Base-by-base conservation (phyloP, 1,140 invertebrate genomes). In the Drosophila kurseongensis region DNA sequence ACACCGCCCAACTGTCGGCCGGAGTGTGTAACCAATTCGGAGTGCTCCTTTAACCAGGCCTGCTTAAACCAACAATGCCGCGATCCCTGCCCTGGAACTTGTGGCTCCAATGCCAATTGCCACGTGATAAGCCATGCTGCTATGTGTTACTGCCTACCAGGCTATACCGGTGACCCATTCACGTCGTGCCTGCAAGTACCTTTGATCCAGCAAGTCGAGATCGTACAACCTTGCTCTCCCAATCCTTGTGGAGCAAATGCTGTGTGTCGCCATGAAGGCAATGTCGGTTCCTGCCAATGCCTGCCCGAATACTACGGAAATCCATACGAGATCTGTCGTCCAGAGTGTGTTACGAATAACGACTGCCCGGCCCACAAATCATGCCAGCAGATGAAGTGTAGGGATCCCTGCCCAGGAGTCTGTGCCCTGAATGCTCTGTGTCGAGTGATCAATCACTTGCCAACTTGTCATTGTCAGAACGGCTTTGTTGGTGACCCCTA, bases 21-120 rank as follows among this genome's bases (percentile, higher is more conserved):
- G 40, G 96, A 96, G 32, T 98, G 97, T 93, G 96, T 97, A 23
- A 95, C 96, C 5, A 96, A 97, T 92, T 97, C 97, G 1, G 94
- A 97, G 48, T 97, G 97, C 90, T 94, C 95, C 93, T 94, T 75
- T 8, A 62, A 88, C 10, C 66, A 74, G 29, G 78, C 80, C 2
- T 92, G 83, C 38, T 50, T 81, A 2, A 65, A 66, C 76, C 95
- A 95, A 68, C 96, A 96, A 93, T 98, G 97, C 92, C 92, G 93
- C 55, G 95, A 97, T 93, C 96, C 96, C 36, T 98, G 97, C 84
- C 95, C 95, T 7, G 96, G 95, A 76, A 94, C 94, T 35, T 97
- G 88, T 36, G 86, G 89, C 18, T 29, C 54, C 10, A 90, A 92
- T 58, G 72, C 84, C 14, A 62, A 75, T 1, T 91, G 92, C 35